phyloP scores from a whole-genome alignment of 2,797 vertebrate species.

The Phylloscopus collybita region DNA sequence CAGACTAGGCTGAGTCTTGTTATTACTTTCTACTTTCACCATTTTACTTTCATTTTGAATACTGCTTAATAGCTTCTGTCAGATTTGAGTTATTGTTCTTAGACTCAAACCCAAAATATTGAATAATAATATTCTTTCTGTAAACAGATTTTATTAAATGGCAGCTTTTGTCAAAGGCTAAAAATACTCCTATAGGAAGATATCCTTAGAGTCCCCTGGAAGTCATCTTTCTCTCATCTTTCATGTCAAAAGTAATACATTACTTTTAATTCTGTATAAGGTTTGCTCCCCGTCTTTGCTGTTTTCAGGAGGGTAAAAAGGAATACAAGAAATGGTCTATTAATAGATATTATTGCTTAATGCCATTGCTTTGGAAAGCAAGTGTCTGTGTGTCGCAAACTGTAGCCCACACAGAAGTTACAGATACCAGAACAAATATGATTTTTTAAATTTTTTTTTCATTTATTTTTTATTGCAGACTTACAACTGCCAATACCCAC shows the following conservation, averaged over 20 bases:
- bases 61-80: neutral
- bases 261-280: neutral
- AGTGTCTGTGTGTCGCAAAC: neutral
- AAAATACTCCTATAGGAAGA: neutral
- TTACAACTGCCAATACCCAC: neutral
- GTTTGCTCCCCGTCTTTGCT: neutral
- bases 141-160: neutral
- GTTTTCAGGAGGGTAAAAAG: neutral
- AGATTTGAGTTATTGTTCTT: neutral
- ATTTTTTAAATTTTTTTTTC: neutral
- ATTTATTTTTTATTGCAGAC: neutral
- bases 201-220: neutral
- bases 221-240: neutral
- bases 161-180: neutral
- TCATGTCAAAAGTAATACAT: neutral
- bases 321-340: neutral
- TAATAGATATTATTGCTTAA: neutral
- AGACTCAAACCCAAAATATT: neutral
- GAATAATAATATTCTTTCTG: neutral
- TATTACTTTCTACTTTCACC: neutral
- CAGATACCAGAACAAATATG: neutral
- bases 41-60: neutral
- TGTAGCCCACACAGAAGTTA: neutral
- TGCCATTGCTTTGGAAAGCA: neutral
- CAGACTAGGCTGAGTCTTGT: neutral